A percentile compares a stretch with the other conserved stretches of the same genome.
Evolutionary conservation across 2,888 invertebrate species (phyloP).

Genomic region (Phoenoteleia sp.): DNA sequence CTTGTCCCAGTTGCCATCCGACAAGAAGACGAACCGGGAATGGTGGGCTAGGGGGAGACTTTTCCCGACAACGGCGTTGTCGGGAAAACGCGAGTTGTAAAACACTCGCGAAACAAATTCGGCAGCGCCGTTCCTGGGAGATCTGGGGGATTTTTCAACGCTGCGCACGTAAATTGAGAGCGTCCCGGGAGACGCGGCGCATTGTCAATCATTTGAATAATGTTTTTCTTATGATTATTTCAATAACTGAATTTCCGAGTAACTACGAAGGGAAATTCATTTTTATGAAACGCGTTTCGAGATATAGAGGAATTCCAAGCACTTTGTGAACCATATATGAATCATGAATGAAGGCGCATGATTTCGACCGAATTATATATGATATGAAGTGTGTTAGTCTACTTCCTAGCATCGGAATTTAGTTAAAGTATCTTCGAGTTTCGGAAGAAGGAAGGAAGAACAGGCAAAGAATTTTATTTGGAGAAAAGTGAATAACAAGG

Average conservation of each 20-base stretch:
- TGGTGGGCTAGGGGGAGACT: neutral
- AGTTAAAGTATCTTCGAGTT: neutral
- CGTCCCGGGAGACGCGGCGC: constrained; percentile 14
- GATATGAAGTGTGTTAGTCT: constrained; percentile 8
- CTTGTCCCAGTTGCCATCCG: constrained; percentile 31
- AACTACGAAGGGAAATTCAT: constrained; percentile 7
- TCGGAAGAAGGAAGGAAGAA: no score
- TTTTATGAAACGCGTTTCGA: constrained; percentile 12
- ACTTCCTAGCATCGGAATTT: neutral
- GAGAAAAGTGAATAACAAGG: no score
- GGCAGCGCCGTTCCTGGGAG: neutral
- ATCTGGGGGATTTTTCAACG: constrained; percentile 13
- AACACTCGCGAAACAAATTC: constrained; percentile 10
- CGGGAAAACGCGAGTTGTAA: neutral
- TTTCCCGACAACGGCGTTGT: neutral
- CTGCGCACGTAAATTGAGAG: neutral
- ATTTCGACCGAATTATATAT: constrained; percentile 13
- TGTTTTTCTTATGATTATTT: constrained; percentile 44
- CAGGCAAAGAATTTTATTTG: no score
- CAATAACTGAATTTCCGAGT: constrained; percentile 32
- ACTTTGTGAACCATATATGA: constrained; percentile 28
- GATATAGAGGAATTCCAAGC: constrained; percentile 5
- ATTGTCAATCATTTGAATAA: constrained; percentile 49
- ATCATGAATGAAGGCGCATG: constrained; percentile 17
- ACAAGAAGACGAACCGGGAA: constrained; percentile 8